Evolutionary conservation across 2,888 invertebrate species (phyloP), one percentile per base, ranked within the genome.

Genomic region (Tetragnatha montana): DNA sequence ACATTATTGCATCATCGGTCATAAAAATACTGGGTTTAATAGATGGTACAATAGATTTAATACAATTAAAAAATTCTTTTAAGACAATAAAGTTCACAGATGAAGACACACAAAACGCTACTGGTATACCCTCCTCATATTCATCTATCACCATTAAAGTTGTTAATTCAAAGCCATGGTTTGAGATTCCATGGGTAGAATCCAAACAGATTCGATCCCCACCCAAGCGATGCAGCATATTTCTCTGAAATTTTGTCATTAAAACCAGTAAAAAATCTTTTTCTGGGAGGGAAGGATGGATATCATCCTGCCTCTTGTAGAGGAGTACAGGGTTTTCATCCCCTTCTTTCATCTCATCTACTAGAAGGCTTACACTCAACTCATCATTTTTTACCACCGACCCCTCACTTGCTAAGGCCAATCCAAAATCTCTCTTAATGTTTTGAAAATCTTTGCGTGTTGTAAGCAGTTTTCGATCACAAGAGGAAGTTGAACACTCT

Each of bases 1-100:
- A 79, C 78, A 79, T 60, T 12, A 12, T 3, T 51, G 78, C 78
- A 79, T 79, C 78, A 51, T 79, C 78, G 60, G 51, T 79, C 78
- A 79, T 51, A 51, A 51, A 51, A 51, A 51, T 51, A 8, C 12
- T 51, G 7, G 51, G 51, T 8, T 51, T 51, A 12, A 51, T 51
- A n/a, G n/a, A n/a, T n/a, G n/a, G n/a, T n/a, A 35, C 12, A 49
- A n/a, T n/a, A 80, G n/a, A 6, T 19, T 35, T n/a, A n/a, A n/a
- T n/a, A n/a, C n/a, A n/a, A n/a, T n/a, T n/a, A n/a, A n/a, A n/a
- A n/a, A n/a, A n/a, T n/a, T n/a, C n/a, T n/a, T n/a, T n/a, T n/a
- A n/a, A n/a, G n/a, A n/a, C n/a, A n/a, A n/a, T n/a, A n/a, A n/a
- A n/a, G n/a, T n/a, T n/a, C n/a, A n/a, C n/a, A n/a, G n/a, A n/a